Conservation (phyloP, 2,113 vertebrate genomes). For the Myrmecobius fasciatus region DNA sequence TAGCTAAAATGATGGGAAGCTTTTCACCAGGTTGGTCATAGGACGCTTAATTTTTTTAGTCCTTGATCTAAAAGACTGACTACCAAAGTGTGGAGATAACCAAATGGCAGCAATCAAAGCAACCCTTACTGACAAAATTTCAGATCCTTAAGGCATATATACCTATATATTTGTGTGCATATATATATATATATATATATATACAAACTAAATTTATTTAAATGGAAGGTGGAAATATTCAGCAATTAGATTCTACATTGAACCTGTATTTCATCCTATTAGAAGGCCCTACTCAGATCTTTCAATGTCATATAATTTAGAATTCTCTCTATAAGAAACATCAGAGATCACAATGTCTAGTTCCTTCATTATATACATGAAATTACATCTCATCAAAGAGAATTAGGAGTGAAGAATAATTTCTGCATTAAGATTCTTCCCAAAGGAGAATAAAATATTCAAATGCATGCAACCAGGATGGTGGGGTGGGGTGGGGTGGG, state of each 20-base stretch:
- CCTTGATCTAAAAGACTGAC: neutral
- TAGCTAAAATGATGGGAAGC: neutral
- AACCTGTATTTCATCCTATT: neutral
- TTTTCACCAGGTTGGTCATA: neutral
- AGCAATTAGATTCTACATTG: neutral
- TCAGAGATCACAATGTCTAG: neutral
- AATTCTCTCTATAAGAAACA: neutral
- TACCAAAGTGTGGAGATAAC: neutral
- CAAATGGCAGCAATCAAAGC: neutral
- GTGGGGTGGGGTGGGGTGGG: neutral
- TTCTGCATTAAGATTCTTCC: neutral
- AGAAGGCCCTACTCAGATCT: neutral
- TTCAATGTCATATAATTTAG: neutral
- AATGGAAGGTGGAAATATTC: neutral
- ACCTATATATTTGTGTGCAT: no score
- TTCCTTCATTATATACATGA: neutral
- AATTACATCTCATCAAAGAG: neutral
- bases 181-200: no score
- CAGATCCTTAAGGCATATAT: neutral
- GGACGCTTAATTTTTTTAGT: neutral
- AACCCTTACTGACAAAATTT: neutral
- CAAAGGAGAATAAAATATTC: neutral
- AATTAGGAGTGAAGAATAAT: neutral
- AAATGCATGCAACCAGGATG: neutral
- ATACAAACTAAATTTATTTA: neutral